phyloP scores from a whole-genome alignment of 2,797 vertebrate species.

The Hapalemur alaotrensis region DNA sequence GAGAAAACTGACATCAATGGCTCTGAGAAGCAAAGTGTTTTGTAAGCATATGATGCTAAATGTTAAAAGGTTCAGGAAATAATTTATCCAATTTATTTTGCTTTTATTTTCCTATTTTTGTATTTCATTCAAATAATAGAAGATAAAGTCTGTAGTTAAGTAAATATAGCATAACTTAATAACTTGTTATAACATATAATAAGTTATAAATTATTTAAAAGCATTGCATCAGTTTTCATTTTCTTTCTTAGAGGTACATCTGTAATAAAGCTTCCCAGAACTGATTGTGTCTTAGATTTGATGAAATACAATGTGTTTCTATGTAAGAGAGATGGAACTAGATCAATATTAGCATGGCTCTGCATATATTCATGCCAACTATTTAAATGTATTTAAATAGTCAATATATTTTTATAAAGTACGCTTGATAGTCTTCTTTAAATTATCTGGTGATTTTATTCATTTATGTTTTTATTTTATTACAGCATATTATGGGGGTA shows the following conservation, averaged over 20 bases:
- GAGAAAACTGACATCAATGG: not conserved
- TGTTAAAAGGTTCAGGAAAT: not conserved
- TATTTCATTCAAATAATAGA: not conserved
- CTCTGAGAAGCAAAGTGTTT: not conserved
- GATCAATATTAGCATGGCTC: not conserved
- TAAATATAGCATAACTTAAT: not conserved
- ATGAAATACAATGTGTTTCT: not conserved
- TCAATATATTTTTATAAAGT: not conserved
- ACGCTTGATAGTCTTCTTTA: not conserved
- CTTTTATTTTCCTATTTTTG: not conserved
- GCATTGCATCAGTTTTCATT: not conserved
- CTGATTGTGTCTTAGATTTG: not conserved
- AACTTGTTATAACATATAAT: not conserved
- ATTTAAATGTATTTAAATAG: not conserved
- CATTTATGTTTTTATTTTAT: no score
- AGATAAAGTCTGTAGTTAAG: not conserved
- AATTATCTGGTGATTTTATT: not conserved
- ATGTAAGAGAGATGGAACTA: not conserved
- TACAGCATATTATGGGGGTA: no score
- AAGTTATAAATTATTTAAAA: not conserved
- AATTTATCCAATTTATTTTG: not conserved
- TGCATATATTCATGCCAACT: not conserved
- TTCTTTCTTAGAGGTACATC: not conserved
- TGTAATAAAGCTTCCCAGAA: not conserved
- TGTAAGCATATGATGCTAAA: not conserved